Conservation (phyloP, 2,113 vertebrate genomes). For the Chauna torquata region DNA sequence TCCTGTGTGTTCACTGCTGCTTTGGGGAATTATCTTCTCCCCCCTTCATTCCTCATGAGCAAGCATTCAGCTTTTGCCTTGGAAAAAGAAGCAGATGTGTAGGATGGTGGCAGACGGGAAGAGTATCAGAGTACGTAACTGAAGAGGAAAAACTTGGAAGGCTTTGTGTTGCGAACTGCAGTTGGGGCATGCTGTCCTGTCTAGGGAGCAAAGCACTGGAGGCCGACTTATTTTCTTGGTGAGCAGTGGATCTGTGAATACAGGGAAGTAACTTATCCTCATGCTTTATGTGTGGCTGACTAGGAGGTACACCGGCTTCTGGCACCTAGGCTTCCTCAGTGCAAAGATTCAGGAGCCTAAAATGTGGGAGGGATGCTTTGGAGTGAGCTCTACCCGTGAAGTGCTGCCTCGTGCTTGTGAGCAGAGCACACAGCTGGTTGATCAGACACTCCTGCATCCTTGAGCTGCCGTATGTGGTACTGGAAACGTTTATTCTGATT, state of each 20-base stretch:
- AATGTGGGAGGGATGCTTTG: neutral
- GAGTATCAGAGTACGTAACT: neutral
- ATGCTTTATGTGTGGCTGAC: neutral
- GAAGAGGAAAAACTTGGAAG: neutral
- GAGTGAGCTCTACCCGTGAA: neutral
- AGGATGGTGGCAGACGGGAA: neutral
- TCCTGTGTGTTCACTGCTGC: neutral
- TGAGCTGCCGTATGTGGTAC: neutral
- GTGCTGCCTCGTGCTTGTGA: neutral
- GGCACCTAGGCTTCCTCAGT: neutral
- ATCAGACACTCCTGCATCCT: neutral
- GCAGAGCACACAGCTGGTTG: neutral
- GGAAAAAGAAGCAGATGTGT: neutral
- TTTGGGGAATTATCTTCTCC: neutral
- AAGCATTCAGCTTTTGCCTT: neutral
- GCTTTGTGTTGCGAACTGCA: neutral
- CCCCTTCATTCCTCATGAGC: neutral
- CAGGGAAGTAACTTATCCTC: neutral
- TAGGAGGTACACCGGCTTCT: accelerated
- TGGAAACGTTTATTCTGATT: neutral
- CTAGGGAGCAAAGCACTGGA: neutral
- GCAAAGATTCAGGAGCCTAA: neutral
- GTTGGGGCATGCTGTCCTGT: neutral
- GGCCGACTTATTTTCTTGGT: no score
- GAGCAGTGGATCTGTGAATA: neutral